phyloP scores from a whole-genome alignment of 2,113 vertebrate genomes.

The Esox niger region DNA sequence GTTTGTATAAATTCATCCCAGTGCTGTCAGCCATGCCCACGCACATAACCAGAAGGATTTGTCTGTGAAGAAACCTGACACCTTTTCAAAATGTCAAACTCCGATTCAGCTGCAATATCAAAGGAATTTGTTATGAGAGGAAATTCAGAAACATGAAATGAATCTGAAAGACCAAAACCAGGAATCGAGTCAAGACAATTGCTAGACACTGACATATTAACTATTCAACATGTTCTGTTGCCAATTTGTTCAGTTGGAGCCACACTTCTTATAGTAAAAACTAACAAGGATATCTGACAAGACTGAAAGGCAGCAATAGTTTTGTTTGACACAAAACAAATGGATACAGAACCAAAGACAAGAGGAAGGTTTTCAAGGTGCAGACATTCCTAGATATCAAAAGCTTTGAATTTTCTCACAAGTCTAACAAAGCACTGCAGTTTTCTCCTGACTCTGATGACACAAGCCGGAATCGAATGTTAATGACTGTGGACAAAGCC shows the following conservation, averaged over 20 bases:
- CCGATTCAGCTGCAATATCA: conserved; percentile 17
- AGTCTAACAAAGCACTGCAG: neutral
- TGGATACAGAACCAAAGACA: conserved; percentile 1
- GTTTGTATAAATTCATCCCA: neutral
- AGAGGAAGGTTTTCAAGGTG: neutral
- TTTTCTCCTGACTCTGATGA: too few species aligned
- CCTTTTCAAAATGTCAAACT: conserved; percentile 29
- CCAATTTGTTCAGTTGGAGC: conserved; percentile 47
- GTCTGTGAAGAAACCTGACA: conserved; percentile 25
- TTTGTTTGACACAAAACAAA: conserved; percentile 37
- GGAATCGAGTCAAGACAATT: conserved; percentile 11
- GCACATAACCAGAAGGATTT: conserved; percentile 40
- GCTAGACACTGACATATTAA: conserved; percentile 20
- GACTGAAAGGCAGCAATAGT: conserved; percentile 8
- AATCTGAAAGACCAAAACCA: conserved; percentile 17
- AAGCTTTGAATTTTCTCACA: neutral
- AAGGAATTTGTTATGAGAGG: conserved; percentile 24
- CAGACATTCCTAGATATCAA: conserved; percentile 17
- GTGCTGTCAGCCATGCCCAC: conserved; percentile 25
- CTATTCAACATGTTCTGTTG: conserved; percentile 24
- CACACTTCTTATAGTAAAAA: neutral
- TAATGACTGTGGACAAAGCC: too few species aligned
- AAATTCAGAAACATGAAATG: conserved; percentile 24
- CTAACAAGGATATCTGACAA: neutral
- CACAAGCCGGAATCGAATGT: too few species aligned